Percentiles rank a stretch among this genome's conserved stretches.
Conservation (phyloP, 2,797 vertebrate species). For the Mormyrus hasselquistii region DNA sequence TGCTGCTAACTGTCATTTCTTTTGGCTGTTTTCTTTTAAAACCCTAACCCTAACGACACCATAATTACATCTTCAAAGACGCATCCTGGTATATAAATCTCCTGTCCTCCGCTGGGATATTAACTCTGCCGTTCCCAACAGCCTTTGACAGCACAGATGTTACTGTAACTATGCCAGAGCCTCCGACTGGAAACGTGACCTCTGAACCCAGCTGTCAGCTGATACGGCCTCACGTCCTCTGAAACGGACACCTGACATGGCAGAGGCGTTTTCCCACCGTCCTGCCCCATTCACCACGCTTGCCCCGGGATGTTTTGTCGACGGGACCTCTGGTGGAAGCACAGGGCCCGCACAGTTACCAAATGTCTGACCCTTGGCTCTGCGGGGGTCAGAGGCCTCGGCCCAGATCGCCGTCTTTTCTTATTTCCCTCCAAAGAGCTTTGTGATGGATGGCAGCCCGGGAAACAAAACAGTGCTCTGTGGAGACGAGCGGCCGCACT, state of each 20-base stretch:
- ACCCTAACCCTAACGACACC: not conserved
- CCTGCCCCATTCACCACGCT: slow-evolving; percentile 67
- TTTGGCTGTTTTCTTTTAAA: not conserved
- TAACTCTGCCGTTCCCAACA: slow-evolving; percentile 68
- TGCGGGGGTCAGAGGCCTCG: slow-evolving; percentile 87
- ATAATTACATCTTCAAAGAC: not conserved
- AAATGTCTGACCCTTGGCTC: slow-evolving; percentile 83
- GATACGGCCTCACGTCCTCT: not conserved
- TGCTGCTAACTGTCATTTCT: not conserved
- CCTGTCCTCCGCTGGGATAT: not conserved
- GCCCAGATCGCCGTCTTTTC: slow-evolving; percentile 79
- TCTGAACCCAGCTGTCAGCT: slow-evolving; percentile 62
- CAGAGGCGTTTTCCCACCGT: slow-evolving; percentile 50
- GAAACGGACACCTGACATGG: not conserved
- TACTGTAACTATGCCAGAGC: slow-evolving; percentile 92
- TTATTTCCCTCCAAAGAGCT: slow-evolving; percentile 85
- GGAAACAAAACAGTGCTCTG: slow-evolving; percentile 62
- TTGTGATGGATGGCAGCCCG: slow-evolving; percentile 92
- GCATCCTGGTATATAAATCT: not conserved
- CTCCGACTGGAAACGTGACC: slow-evolving; percentile 85
- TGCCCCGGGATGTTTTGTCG: slow-evolving; percentile 67
- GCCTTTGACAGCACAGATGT: slow-evolving; percentile 90
- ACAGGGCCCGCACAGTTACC: slow-evolving; percentile 78
- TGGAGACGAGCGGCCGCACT: slow-evolving; percentile 72
- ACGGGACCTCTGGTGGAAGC: slow-evolving; percentile 64